Evolutionary conservation across 35 echinoderm and acorn worm genomes (phyloP).

Genomic region (Apostichopus japonicus): DNA sequence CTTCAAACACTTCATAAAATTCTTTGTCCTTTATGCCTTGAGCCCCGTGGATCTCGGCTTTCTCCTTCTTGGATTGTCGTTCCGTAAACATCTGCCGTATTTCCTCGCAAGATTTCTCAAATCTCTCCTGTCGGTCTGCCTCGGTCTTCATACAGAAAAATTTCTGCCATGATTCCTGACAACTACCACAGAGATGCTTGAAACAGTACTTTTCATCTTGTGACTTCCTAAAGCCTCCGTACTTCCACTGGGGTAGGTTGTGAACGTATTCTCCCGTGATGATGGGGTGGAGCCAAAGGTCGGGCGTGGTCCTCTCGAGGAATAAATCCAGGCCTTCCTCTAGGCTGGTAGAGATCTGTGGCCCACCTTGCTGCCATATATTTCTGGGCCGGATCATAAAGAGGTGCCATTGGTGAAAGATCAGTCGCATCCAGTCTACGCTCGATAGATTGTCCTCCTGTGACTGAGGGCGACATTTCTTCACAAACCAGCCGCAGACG

Average conservation of each 20-base stretch:
- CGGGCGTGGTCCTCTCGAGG: conserved; percentile 69
- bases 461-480: conserved; percentile 36
- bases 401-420: conserved; percentile 67
- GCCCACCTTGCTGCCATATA: conserved; percentile 26
- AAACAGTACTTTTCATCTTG: not conserved
- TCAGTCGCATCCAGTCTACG: conserved; percentile 69
- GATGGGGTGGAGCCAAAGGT: conserved; percentile 85
- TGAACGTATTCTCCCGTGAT: conserved; percentile 79
- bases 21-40: not conserved
- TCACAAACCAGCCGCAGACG: conserved; percentile 42
- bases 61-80: not conserved
- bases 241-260: conserved; percentile 84
- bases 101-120: not conserved
- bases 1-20: not conserved
- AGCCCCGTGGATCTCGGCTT: not conserved
- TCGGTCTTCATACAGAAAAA: not conserved
- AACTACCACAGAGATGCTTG: not conserved
- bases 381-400: conserved; percentile 74
- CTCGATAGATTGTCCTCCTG: conserved; percentile 72
- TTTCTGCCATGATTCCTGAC: not conserved
- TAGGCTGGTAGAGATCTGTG: conserved; percentile 49
- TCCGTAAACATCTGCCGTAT: not conserved
- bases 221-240: conserved; percentile 37
- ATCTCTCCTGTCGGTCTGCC: not conserved
- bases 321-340: conserved; percentile 89